Conservation (phyloP, 2,797 vertebrate species). For the Coccyzus lansbergi region DNA sequence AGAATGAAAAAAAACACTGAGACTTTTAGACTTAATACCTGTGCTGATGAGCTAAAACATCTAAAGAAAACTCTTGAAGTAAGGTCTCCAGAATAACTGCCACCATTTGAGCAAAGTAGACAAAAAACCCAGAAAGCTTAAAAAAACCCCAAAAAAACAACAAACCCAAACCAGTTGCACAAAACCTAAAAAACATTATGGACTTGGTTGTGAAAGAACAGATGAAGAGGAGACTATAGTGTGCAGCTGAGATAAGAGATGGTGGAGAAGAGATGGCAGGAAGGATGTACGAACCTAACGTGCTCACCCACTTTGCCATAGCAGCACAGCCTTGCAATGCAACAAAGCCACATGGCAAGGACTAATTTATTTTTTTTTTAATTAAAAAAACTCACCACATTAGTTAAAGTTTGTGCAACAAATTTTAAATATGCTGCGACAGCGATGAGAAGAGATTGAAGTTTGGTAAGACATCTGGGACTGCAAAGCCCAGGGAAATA, state of each 20-base stretch:
- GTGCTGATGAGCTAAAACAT: not conserved
- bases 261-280: not conserved
- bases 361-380: not conserved
- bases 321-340: not conserved
- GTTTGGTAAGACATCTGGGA: not conserved
- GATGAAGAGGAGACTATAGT: not conserved
- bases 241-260: not conserved
- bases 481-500: not conserved
- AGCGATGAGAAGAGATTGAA: not conserved
- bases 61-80: not conserved
- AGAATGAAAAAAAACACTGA: not conserved
- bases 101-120: accelerated
- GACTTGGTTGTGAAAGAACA: not conserved
- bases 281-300: not conserved
- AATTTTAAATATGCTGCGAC: not conserved
- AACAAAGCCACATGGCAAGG: not conserved
- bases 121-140: not conserved
- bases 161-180: not conserved
- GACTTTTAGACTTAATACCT: not conserved
- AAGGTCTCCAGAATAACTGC: not conserved
- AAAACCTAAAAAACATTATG: not conserved
- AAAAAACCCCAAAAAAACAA: not conserved
- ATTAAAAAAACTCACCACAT: not conserved
- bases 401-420: not conserved
- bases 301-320: accelerated